These are phyloP conservation scores for Chelonus formosanus DNA, from an alignment of 2,888 invertebrate species.

Conservation along the genomic window DNA sequence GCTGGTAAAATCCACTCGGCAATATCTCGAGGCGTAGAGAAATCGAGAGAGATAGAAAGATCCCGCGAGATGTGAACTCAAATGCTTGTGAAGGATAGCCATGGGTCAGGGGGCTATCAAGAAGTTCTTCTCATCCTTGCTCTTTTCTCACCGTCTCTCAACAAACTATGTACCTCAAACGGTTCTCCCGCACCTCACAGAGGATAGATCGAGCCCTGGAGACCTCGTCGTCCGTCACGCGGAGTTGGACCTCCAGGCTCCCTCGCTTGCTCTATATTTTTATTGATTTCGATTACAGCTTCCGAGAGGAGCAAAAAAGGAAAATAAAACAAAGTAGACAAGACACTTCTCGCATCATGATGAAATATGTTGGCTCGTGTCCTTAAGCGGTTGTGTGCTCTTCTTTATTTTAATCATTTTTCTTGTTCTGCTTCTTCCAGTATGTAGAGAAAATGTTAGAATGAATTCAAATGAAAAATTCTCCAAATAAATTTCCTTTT, in stretches of 20 bases:
- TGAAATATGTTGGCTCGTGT: conserved; percentile 31
- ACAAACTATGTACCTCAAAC: conserved; percentile 23
- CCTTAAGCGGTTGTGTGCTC: conserved; percentile 17
- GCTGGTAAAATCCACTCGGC: conserved; percentile 3
- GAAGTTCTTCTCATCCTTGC: conserved; percentile 44
- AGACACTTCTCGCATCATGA: conserved; percentile 23
- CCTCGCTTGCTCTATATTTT: conserved; percentile 49
- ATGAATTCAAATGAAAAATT: no score
- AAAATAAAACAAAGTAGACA: conserved; percentile 10
- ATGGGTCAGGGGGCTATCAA: conserved; percentile 62
- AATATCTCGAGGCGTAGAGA: conserved; percentile 24
- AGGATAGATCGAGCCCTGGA: conserved; percentile 64
- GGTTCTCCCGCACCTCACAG: conserved; percentile 35
- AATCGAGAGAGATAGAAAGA: conserved; percentile 22
- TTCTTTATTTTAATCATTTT: background rate
- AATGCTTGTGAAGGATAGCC: conserved; percentile 62
- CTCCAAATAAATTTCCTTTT: no score
- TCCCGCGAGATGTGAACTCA: conserved; percentile 57
- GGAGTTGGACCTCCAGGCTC: conserved; percentile 43
- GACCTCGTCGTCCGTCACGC: conserved; percentile 60
- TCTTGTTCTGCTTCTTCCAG: no score
- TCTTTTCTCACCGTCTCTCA: conserved; percentile 27
- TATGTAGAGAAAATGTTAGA: no score
- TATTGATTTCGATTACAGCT: conserved; percentile 60
- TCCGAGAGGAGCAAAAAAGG: conserved; percentile 26